A percentile compares a stretch with the other conserved stretches of the same genome.
Evolutionary conservation across 1,140 invertebrate species (phyloP).

Genomic region (Leptinotarsa texana): DNA sequence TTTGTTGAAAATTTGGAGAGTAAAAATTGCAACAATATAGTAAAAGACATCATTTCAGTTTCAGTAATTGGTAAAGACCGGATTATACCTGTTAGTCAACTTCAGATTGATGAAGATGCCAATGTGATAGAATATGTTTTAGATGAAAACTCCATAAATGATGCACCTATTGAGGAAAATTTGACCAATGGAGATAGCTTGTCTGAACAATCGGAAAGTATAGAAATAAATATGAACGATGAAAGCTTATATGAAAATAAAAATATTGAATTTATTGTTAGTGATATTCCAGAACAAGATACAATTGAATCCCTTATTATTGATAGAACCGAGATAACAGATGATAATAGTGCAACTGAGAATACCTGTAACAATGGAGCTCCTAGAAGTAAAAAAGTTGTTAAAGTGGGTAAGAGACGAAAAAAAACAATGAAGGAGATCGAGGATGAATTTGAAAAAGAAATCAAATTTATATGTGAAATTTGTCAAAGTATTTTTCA

Average conservation of each 20-base stretch:
- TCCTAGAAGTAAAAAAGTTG: neutral
- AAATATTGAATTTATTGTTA: conserved; percentile 10
- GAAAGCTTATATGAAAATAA: neutral
- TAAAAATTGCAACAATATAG: conserved; percentile 1
- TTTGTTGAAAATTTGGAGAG: conserved; percentile 10
- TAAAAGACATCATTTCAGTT: neutral
- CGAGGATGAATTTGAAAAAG: conserved; percentile 14
- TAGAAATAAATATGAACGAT: neutral
- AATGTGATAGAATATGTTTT: conserved; percentile 6
- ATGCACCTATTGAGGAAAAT: neutral
- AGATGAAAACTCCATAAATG: neutral
- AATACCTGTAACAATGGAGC: neutral
- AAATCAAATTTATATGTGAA: conserved; percentile 9
- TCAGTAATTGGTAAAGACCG: conserved; percentile 2
- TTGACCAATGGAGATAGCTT: neutral
- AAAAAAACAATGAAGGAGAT: neutral
- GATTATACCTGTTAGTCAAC: conserved; percentile 4
- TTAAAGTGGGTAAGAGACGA: neutral
- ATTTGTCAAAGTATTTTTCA: conserved; percentile 15
- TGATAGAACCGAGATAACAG: neutral
- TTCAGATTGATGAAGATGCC: conserved; percentile 13
- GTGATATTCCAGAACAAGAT: conserved; percentile 8
- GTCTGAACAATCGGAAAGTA: neutral
- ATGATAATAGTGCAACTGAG: conserved; percentile 2
- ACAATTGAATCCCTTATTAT: conserved; percentile 19